Base-by-base conservation (phyloP, 2,797 vertebrate species). In the Oceanodroma leucorhoa region DNA sequence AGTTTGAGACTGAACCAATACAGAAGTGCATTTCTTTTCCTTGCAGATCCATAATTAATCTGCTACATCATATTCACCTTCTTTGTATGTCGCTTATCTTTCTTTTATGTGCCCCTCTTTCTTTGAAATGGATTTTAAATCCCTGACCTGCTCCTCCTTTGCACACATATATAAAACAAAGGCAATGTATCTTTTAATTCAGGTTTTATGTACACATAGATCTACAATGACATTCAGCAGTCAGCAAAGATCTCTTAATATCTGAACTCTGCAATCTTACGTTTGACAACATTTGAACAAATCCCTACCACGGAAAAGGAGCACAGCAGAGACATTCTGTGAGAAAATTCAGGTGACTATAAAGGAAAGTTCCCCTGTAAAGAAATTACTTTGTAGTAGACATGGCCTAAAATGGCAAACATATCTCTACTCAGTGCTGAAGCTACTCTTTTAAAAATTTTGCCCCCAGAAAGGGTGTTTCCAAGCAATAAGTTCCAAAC, bases 31-130 rank as follows among this genome's bases (percentile, higher is more conserved):
- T 67, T 85, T 60, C 48, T 83, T 93, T 90, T 78, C 15, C 34
- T 91, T 88, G 34, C 50, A 95, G 69, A 84, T 71, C 50, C 34
- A 30, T 91, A 88, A 73, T 77, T 86, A 78, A 90, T 88, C 80
- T 83, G 23, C 62, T 86, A 36, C 23, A 18, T 90, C 38, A 57
- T 45, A 76, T 61, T 90, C 65, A 46, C 23, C 34, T 67, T 55
- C 48, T 83, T 34, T 88, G 12, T 43, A 29, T 73, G 76, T 46
- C 32, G 30, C 61, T 80, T 90, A 24, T 27, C 38, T 83, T 77
- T 65, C 21, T 84, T 83, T 83, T 79, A 70, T 71, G 38, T 84
- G 46, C n/a, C 57, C 85, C 32, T 73, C 26, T 77, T 90, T 75
- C 16, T 5, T 24, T 75, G 57, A 71, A 78, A 72, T 36, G 90